A percentile compares a stretch with the other conserved stretches of the same genome.
Evolutionary conservation across 2,888 invertebrate species (phyloP).

Genomic region (Chelonus formosanus): DNA sequence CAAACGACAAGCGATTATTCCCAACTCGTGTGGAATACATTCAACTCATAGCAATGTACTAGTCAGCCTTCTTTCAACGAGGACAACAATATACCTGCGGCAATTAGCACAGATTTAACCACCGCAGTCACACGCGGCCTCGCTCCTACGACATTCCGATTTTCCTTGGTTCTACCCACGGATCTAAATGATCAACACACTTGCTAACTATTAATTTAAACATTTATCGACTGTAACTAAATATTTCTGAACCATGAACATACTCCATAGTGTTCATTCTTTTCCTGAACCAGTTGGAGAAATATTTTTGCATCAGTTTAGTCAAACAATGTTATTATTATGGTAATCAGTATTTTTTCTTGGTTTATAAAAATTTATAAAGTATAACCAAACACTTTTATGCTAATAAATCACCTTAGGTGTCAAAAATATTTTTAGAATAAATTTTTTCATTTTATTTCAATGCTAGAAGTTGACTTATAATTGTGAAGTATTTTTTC

Average conservation of each 20-base stretch:
- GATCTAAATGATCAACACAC: slow-evolving; percentile 25
- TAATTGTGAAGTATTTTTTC: too few relatives aligned
- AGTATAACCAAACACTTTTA: too few relatives aligned
- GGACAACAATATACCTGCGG: slow-evolving; percentile 47
- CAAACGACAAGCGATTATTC: slow-evolving; percentile 25
- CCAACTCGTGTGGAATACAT: neutral
- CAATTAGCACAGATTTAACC: slow-evolving; percentile 54
- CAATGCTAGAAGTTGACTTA: too few relatives aligned
- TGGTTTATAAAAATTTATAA: too few relatives aligned
- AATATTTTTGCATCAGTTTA: too few relatives aligned
- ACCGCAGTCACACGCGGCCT: slow-evolving; percentile 40
- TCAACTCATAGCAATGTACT: slow-evolving; percentile 13
- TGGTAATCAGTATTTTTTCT: too few relatives aligned
- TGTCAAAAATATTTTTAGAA: too few relatives aligned
- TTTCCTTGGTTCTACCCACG: slow-evolving; percentile 43
- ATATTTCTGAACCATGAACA: slow-evolving; percentile 12
- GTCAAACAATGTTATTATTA: too few relatives aligned
- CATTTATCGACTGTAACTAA: slow-evolving; percentile 31
- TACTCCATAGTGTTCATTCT: neutral
- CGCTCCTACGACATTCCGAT: slow-evolving; percentile 52
- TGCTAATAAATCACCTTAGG: too few relatives aligned
- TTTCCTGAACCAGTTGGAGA: neutral
- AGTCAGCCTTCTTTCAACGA: slow-evolving; percentile 40
- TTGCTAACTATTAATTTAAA: slow-evolving; percentile 32
- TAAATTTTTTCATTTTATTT: too few relatives aligned